These are phyloP conservation scores for Progne subis DNA, from an alignment of 2,113 vertebrate species.

Conservation along the genomic window DNA sequence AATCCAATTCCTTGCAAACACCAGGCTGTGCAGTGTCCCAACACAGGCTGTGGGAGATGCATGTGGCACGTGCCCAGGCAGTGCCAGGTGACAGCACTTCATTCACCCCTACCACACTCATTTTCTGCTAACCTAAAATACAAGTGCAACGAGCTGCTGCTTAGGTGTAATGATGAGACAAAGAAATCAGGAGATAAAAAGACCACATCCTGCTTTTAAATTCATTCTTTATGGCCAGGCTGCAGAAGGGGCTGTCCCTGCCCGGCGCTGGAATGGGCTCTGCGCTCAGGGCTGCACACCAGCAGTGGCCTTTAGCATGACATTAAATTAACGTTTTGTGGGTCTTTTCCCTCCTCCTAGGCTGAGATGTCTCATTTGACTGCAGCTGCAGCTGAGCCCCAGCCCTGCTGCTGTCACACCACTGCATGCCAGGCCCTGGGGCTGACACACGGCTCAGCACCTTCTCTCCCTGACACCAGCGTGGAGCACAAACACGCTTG, in stretches of 20 bases:
- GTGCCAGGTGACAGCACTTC: background rate
- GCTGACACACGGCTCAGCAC: background rate
- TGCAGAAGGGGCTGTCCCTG: background rate
- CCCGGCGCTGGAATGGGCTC: background rate
- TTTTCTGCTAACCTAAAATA: background rate
- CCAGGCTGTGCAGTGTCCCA: background rate
- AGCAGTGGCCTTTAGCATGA: background rate
- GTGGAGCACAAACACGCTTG: background rate
- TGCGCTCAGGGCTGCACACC: background rate
- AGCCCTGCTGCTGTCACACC: background rate
- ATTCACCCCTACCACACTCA: background rate
- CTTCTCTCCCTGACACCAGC: background rate
- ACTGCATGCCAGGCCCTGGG: rapidly evolving
- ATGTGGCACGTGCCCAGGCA: background rate
- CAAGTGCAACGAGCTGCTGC: background rate
- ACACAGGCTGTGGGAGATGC: background rate
- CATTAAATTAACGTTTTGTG: conserved; percentile 6
- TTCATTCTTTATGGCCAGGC: conserved; percentile 1
- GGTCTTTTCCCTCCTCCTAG: background rate
- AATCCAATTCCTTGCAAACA: background rate
- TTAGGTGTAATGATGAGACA: background rate
- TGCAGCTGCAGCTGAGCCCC: background rate
- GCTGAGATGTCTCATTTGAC: background rate
- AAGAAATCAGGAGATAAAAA: background rate
- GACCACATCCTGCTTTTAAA: conserved; percentile 11